These are phyloP conservation scores for Pandemis heparana DNA, from an alignment of 2,888 invertebrate genomes.

Conservation along the genomic window DNA sequence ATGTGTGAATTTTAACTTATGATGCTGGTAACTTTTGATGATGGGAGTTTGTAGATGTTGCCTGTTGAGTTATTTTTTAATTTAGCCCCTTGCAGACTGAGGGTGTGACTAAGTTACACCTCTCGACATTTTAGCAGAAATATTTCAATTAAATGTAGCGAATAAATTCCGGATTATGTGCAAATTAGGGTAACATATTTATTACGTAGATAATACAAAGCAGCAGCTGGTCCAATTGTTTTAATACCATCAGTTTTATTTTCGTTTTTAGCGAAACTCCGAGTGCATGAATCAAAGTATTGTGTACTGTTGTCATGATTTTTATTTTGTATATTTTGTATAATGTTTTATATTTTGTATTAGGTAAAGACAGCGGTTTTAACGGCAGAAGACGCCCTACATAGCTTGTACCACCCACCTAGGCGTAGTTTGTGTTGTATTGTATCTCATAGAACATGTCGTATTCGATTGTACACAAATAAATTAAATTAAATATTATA, in stretches of 20 bases:
- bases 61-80: not conserved
- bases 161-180: not conserved
- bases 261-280: not conserved
- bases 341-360: not conserved
- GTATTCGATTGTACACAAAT: conserved; percentile 35
- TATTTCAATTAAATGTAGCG: not conserved
- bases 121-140: not conserved
- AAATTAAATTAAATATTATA: conserved; percentile 32
- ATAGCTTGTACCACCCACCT: conserved; percentile 36
- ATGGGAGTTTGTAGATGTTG: not conserved
- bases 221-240: not conserved
- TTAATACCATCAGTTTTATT: not conserved
- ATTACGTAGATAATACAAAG: not conserved
- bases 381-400: not conserved
- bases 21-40: not conserved
- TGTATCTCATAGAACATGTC: conserved; percentile 38
- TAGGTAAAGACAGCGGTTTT: conserved; percentile 2
- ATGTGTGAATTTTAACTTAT: not conserved
- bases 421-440: conserved; percentile 40
- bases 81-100: not conserved
- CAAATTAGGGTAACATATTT: conserved; percentile 3
- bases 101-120: not conserved
- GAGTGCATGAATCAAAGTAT: not conserved
- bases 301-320: not conserved
- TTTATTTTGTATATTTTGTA: not conserved